Conservation (phyloP, 2,888 invertebrate species). For the Ectobius pallidus region DNA sequence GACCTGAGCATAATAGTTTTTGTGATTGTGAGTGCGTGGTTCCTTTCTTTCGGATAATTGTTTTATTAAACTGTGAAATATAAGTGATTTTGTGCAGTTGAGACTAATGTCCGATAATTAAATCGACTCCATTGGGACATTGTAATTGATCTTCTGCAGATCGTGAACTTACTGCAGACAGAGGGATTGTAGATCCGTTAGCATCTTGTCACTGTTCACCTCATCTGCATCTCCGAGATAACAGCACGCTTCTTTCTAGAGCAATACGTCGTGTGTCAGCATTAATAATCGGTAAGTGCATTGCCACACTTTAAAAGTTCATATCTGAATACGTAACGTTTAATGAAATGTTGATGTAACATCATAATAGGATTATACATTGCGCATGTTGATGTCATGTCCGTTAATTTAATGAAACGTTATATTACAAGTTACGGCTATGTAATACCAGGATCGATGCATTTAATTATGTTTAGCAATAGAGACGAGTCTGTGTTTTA, state of each 20-base stretch:
- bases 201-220: background rate
- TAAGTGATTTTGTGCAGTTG: background rate
- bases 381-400: too few relatives aligned
- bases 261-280: background rate
- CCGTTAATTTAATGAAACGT: too few relatives aligned
- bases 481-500: too few relatives aligned
- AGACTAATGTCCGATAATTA: slow-evolving; percentile 10
- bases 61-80: slow-evolving; percentile 13
- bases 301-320: too few relatives aligned
- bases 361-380: too few relatives aligned
- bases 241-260: background rate
- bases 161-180: too few relatives aligned
- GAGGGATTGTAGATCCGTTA: too few relatives aligned
- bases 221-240: background rate
- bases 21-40: background rate
- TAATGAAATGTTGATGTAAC: too few relatives aligned
- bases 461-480: too few relatives aligned
- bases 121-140: background rate
- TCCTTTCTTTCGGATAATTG: background rate
- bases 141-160: background rate
- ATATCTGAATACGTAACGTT: too few relatives aligned
- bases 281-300: background rate
- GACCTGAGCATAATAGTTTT: background rate
- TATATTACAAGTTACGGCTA: too few relatives aligned
- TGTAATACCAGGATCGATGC: too few relatives aligned